Percentiles rank a stretch among this genome's conserved stretches.
Evolutionary conservation across 2,113 vertebrate genomes (phyloP).

Genomic region (Aramus guarauna): DNA sequence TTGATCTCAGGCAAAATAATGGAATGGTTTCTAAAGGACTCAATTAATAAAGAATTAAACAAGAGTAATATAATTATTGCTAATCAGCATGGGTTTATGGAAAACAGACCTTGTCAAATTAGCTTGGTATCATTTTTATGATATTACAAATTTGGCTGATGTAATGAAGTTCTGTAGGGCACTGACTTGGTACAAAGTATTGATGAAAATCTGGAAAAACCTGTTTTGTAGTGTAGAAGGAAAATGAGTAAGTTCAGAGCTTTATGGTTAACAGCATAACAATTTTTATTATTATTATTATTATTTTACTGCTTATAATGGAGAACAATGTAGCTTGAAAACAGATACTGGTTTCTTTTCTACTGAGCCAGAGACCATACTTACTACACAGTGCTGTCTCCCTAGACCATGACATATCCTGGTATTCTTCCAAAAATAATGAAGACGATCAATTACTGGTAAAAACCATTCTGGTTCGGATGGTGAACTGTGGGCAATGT

Average conservation of each 20-base stretch:
- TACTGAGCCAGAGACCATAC: neutral
- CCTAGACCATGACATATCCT: neutral
- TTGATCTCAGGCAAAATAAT: constrained; percentile 48
- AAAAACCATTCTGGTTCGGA: neutral
- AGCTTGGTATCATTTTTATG: constrained; percentile 22
- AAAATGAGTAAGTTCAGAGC: neutral
- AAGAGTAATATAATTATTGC: constrained; percentile 38
- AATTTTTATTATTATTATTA: no score
- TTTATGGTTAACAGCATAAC: neutral
- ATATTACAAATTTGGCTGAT: neutral
- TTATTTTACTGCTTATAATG: neutral
- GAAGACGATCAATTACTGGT: neutral
- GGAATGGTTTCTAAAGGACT: constrained; percentile 46
- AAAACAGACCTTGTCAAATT: constrained; percentile 55
- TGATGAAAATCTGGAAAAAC: neutral
- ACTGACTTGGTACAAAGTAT: neutral
- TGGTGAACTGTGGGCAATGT: neutral
- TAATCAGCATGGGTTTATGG: constrained; percentile 35
- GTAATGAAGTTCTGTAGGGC: neutral
- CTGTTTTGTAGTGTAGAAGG: neutral
- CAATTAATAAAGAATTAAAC: constrained; percentile 63
- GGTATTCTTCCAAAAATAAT: neutral
- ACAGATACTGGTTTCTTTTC: neutral
- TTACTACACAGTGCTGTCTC: neutral
- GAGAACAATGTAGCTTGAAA: rapidly evolving